A percentile compares a stretch with the other conserved stretches of the same genome.
phyloP scores from a whole-genome alignment of 2,797 vertebrate genomes.

The Stomatorhinus walkeri region DNA sequence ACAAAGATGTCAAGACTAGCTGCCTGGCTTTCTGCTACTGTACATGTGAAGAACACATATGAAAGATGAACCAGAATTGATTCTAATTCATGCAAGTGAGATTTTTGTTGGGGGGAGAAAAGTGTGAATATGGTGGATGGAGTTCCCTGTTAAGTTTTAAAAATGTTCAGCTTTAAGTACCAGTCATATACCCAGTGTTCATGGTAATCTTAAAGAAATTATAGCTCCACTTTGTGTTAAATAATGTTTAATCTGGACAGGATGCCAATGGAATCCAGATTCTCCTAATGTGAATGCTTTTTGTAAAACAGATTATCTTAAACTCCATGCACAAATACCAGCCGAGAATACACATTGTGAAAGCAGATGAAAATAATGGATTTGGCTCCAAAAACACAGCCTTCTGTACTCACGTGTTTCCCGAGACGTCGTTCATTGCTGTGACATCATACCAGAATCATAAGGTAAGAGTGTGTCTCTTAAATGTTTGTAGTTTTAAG shows the following conservation, averaged over 20 bases:
- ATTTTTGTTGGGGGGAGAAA: background rate
- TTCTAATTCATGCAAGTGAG: background rate
- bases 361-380: constrained; percentile 96
- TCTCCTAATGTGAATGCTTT: background rate
- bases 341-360: constrained; percentile 94
- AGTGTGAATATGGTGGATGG: background rate
- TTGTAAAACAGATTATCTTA: constrained; percentile 79
- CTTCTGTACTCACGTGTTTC: constrained; percentile 94
- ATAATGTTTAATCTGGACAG: background rate
- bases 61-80: background rate
- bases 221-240: constrained; percentile 37
- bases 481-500: background rate
- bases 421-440: constrained; percentile 90
- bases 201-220: background rate
- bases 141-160: background rate
- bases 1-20: background rate
- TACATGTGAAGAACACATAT: background rate
- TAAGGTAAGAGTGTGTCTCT: constrained; percentile 64
- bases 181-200: background rate
- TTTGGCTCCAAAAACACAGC: constrained; percentile 97
- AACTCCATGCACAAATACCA: constrained; percentile 99
- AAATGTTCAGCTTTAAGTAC: background rate
- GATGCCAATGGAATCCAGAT: background rate
- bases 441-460: constrained; percentile 98
- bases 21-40: background rate